phyloP scores from a whole-genome alignment of 2,113 vertebrate species.

The Pelobates fuscus region DNA sequence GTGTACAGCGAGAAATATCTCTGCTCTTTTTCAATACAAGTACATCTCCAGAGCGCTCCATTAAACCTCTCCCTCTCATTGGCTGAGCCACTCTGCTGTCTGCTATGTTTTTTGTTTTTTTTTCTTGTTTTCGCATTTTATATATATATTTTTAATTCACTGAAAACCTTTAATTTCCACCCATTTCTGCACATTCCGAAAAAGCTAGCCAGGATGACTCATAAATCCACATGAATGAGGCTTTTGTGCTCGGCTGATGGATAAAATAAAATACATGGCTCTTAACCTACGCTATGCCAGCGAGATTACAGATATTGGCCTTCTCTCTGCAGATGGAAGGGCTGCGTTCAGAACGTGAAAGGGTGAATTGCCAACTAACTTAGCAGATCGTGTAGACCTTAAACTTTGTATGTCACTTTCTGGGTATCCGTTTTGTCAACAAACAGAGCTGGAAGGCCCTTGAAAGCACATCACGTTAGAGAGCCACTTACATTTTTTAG shows the following conservation, averaged over 20 bases:
- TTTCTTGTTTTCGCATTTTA: background rate
- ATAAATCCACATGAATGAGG: constrained; percentile 38
- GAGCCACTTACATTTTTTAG: too few species aligned
- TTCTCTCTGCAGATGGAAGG: background rate
- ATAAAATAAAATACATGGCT: background rate
- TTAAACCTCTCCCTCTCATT: constrained; percentile 5
- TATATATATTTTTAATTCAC: constrained; percentile 7
- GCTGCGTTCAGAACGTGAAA: background rate
- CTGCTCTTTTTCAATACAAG: too few species aligned
- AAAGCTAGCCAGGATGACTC: constrained; percentile 21
- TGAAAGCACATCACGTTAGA: too few species aligned
- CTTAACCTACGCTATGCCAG: background rate
- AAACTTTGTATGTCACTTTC: too few species aligned
- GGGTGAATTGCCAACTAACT: background rate
- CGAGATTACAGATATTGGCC: background rate
- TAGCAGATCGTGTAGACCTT: too few species aligned
- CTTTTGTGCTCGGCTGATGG: constrained; percentile 26
- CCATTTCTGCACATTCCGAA: constrained; percentile 35
- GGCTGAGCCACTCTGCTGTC: background rate
- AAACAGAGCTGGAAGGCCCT: too few species aligned
- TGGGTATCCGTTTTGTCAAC: too few species aligned
- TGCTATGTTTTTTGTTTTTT: background rate
- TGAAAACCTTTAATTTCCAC: constrained; percentile 38
- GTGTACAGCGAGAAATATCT: background rate
- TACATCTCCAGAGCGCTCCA: constrained; percentile 11